Evolutionary conservation across 2,888 invertebrate genomes (phyloP).

Genomic region (Lasioglossum zephyrum): DNA sequence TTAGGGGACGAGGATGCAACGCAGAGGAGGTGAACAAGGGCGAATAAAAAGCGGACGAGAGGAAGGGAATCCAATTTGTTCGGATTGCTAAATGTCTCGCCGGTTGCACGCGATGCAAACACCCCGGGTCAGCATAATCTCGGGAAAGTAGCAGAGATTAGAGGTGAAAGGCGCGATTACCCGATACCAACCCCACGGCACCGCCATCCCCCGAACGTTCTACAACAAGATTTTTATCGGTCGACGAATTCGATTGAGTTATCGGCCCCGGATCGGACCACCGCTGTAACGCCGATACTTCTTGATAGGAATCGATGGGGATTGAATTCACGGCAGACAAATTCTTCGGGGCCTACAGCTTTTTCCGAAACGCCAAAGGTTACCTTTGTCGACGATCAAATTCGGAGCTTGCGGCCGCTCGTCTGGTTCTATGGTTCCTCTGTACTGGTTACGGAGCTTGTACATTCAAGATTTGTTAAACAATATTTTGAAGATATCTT

Average conservation of each 20-base stretch:
- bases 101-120: constrained; percentile 58
- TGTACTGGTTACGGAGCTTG: too few relatives aligned
- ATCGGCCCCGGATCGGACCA: constrained; percentile 8
- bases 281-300: constrained; percentile 18
- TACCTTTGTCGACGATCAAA: constrained; percentile 4
- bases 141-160: constrained; percentile 53
- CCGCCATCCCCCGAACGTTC: neutral
- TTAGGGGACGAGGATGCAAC: neutral
- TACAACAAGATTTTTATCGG: constrained; percentile 29
- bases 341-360: neutral
- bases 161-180: constrained; percentile 55
- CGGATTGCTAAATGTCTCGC: constrained; percentile 59
- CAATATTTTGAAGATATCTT: too few relatives aligned
- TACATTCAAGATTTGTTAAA: too few relatives aligned
- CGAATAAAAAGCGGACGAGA: constrained; percentile 28
- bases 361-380: neutral
- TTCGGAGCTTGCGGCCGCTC: neutral
- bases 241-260: constrained; percentile 22
- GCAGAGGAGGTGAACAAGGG: neutral
- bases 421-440: neutral
- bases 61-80: constrained; percentile 61
- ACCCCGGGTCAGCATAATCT: constrained; percentile 56
- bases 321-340: neutral
- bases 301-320: constrained; percentile 12
- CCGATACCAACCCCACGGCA: constrained; percentile 25